Percentiles rank a stretch among this genome's conserved stretches.
These are phyloP conservation scores for Dicranocentrus wangi DNA, from an alignment of 2,888 invertebrate genomes.

Conservation along the genomic window DNA sequence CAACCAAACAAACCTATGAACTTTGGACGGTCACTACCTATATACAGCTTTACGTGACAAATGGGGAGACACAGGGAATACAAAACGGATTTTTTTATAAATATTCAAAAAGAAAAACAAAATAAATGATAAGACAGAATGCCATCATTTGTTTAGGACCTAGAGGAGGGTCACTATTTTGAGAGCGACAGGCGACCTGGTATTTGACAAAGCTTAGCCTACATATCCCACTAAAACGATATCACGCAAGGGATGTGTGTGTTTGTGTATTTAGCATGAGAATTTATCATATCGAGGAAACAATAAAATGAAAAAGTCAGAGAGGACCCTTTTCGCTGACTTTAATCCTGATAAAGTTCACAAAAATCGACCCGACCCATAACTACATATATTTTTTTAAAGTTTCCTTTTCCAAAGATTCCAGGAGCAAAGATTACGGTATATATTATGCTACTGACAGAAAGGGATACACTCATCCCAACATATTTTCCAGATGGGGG, in stretches of 20 bases:
- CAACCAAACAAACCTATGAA: conserved; percentile 1
- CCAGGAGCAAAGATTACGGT: conserved; percentile 8
- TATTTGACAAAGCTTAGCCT: conserved; percentile 8
- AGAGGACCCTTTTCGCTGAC: conserved; percentile 48
- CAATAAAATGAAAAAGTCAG: conserved; percentile 30
- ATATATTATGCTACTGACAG: conserved; percentile 13
- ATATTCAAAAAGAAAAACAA: neutral
- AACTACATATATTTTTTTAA: neutral
- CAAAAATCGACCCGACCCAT: conserved; percentile 32
- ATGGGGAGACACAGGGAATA: too few species aligned
- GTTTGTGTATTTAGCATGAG: conserved; percentile 26
- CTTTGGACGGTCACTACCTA: neutral
- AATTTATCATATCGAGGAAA: conserved; percentile 43
- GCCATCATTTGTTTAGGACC: conserved; percentile 55
- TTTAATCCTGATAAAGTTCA: conserved; percentile 57
- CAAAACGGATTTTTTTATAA: conserved; percentile 7
- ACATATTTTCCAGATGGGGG: neutral
- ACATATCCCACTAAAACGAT: neutral
- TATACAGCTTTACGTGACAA: too few species aligned
- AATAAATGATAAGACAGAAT: conserved; percentile 31
- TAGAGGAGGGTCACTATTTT: neutral
- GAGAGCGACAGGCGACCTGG: conserved; percentile 1
- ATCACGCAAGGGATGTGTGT: neutral
- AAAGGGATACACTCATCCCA: conserved; percentile 1
- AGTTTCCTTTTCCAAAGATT: conserved; percentile 7